These are phyloP conservation scores for Falco biarmicus DNA, from an alignment of 2,797 vertebrate genomes.

Conservation along the genomic window DNA sequence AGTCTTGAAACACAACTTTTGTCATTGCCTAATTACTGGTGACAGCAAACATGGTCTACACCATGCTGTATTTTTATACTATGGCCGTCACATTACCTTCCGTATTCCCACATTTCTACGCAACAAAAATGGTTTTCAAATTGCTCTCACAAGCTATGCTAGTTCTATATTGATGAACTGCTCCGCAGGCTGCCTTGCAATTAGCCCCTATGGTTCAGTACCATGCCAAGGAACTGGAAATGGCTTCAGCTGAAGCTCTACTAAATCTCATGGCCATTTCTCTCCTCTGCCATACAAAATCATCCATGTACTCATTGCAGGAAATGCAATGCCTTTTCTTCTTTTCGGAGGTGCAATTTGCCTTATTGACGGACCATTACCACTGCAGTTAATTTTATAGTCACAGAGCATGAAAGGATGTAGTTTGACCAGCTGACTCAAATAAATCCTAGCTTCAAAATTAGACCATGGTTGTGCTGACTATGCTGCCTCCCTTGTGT, in stretches of 20 bases:
- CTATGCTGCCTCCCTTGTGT: background rate
- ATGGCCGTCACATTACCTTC: background rate
- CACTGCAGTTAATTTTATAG: background rate
- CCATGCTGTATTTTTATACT: background rate
- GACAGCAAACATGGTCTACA: background rate
- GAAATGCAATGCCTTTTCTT: background rate
- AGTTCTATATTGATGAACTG: background rate
- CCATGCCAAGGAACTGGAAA: background rate
- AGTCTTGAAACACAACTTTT: background rate
- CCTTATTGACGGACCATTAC: background rate
- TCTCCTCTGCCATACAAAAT: background rate
- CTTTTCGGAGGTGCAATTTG: background rate
- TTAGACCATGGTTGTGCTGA: background rate
- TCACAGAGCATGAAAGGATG: background rate
- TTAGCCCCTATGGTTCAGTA: background rate
- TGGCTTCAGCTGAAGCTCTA: background rate
- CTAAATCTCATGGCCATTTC: background rate
- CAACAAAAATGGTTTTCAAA: background rate
- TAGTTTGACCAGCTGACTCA: background rate
- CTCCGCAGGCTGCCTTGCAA: background rate
- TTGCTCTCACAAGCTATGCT: background rate
- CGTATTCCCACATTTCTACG: background rate
- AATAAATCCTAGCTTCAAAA: background rate
- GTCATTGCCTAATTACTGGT: too few relatives aligned
- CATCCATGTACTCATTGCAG: rapidly evolving